Percentiles rank a stretch among this genome's conserved stretches.
Evolutionary conservation across 2,113 vertebrate genomes (phyloP).

Genomic region (Polypterus bichir): DNA sequence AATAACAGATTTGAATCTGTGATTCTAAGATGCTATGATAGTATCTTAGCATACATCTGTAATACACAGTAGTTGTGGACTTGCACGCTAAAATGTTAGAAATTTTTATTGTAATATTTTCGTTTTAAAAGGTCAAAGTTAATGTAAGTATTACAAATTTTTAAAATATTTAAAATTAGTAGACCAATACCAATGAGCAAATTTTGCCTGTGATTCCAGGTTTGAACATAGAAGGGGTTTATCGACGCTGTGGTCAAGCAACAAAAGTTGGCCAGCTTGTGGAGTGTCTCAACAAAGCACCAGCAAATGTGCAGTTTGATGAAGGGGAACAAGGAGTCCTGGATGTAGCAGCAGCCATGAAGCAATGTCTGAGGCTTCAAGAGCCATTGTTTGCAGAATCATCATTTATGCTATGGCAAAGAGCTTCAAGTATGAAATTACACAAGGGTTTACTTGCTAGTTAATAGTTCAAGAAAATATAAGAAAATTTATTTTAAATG

Average conservation of each 20-base stretch:
- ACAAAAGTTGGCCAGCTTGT: constrained; percentile 37
- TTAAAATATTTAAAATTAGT: too few relatives aligned
- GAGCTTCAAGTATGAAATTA: constrained; percentile 34
- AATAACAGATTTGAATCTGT: too few relatives aligned
- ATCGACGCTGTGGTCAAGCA: constrained; percentile 44
- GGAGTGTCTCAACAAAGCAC: constrained; percentile 31
- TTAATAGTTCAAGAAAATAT: neutral
- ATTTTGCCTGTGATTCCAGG: constrained; percentile 24
- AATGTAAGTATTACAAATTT: too few relatives aligned
- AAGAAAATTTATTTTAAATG: neutral
- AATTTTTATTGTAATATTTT: too few relatives aligned
- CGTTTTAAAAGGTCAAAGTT: too few relatives aligned
- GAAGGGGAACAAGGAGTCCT: constrained; percentile 37
- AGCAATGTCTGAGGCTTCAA: constrained; percentile 39
- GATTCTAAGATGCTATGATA: too few relatives aligned
- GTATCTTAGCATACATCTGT: too few relatives aligned
- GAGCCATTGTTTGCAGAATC: constrained; percentile 26
- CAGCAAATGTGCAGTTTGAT: constrained; percentile 30
- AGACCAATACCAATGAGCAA: too few relatives aligned
- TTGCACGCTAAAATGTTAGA: too few relatives aligned
- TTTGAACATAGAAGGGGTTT: constrained; percentile 51
- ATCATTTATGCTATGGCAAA: constrained; percentile 29
- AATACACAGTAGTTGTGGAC: too few relatives aligned
- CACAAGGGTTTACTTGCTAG: neutral
- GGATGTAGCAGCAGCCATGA: constrained; percentile 41